phyloP scores from a whole-genome alignment of 2,113 vertebrate species.

The Centropus bengalensis region DNA sequence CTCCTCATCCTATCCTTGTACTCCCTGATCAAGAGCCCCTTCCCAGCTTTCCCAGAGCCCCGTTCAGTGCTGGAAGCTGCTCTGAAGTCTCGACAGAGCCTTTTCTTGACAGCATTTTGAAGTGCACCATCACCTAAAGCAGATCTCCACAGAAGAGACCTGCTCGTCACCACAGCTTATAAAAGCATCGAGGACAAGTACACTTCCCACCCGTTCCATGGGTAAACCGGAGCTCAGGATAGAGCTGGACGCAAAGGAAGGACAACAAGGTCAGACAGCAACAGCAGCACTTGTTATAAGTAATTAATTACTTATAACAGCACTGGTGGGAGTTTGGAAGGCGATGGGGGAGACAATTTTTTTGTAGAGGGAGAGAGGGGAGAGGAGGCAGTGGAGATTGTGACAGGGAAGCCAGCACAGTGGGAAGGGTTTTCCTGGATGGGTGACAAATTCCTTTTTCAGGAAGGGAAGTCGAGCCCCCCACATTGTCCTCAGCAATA shows the following conservation, averaged over 20 bases:
- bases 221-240: not conserved
- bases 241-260: not conserved
- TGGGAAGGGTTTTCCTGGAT: not conserved
- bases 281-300: not conserved
- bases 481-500: not conserved
- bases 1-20: no score
- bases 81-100: no score
- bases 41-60: no score
- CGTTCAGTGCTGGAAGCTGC: no score
- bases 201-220: not conserved
- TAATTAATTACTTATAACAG: no score
- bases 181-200: not conserved
- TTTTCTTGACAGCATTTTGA: not conserved
- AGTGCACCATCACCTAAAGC: not conserved
- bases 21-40: no score
- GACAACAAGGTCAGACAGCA: not conserved
- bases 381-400: not conserved
- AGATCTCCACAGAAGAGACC: not conserved
- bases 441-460: not conserved
- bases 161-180: not conserved
- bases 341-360: accelerated
- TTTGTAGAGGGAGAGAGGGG: not conserved
- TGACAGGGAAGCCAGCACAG: not conserved
- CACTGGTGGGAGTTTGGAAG: not conserved
- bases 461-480: not conserved